A percentile compares a stretch with the other conserved stretches of the same genome.
phyloP scores from a whole-genome alignment of 2,888 invertebrate genomes.

The Molorchus minor region DNA sequence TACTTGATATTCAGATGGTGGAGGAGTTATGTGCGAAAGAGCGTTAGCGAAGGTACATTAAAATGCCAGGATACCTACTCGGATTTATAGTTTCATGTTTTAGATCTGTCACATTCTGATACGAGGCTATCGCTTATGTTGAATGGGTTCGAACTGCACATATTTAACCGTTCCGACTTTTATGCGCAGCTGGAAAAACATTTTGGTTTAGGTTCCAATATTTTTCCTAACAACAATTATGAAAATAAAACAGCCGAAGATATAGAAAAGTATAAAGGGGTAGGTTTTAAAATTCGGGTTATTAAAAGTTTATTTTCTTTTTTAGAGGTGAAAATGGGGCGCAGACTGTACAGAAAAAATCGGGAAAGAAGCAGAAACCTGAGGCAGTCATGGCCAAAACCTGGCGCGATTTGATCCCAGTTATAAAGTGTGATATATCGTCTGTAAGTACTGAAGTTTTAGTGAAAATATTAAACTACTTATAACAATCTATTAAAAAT shows the following conservation, averaged over 20 bases:
- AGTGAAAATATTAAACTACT: no score
- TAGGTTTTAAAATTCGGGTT: no score
- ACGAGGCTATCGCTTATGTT: slow-evolving; percentile 89
- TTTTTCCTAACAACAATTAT: slow-evolving; percentile 70
- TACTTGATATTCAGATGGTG: slow-evolving; percentile 98
- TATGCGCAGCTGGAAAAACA: slow-evolving; percentile 88
- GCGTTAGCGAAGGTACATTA: slow-evolving; percentile 87
- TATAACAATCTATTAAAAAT: no score
- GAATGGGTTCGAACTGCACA: slow-evolving; percentile 94
- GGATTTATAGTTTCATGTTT: slow-evolving; percentile 6
- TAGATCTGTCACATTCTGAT: slow-evolving; percentile 94
- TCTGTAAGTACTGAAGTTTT: slow-evolving; percentile 76
- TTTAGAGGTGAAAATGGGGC: slow-evolving; percentile 46
- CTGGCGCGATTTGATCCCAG: slow-evolving; percentile 96
- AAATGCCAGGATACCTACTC: slow-evolving; percentile 17
- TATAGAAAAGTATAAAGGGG: slow-evolving; percentile 48
- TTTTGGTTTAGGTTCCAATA: slow-evolving; percentile 84
- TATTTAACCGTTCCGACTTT: slow-evolving; percentile 90
- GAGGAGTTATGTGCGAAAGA: slow-evolving; percentile 94
- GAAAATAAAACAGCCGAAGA: slow-evolving; percentile 48
- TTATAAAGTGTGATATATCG: slow-evolving; percentile 93
- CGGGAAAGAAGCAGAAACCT: slow-evolving; percentile 65
- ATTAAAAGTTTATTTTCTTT: no score
- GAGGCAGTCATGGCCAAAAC: slow-evolving; percentile 88
- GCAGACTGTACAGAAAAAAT: slow-evolving; percentile 42